Conservation (phyloP, 2,888 invertebrate species). For the Dysmachus trigonus region DNA sequence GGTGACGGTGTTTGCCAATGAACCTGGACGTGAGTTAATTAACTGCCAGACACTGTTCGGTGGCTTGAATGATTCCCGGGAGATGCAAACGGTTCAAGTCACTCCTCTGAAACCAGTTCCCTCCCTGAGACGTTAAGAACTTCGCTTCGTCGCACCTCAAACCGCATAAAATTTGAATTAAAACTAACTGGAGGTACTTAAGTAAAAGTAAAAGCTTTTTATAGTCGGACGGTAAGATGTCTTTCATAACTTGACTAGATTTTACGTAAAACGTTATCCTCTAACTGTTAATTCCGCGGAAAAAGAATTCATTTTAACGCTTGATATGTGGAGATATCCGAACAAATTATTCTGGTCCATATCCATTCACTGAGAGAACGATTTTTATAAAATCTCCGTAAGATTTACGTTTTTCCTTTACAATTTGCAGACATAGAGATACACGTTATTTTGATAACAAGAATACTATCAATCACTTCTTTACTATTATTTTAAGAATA, state of each 20-base stretch:
- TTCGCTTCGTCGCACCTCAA: neutral
- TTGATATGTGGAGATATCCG: neutral
- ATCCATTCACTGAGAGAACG: neutral
- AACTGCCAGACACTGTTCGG: conserved; percentile 36
- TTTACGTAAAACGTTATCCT: neutral
- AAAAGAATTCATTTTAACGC: neutral
- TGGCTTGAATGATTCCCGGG: neutral
- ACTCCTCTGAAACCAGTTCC: neutral
- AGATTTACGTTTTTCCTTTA: too few relatives aligned
- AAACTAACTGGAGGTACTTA: neutral
- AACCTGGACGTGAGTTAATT: conserved; percentile 43
- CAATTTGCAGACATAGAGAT: too few relatives aligned
- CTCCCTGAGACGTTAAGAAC: neutral
- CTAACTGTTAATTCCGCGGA: neutral
- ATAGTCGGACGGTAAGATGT: neutral
- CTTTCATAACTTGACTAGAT: neutral
- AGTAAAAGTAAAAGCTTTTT: neutral
- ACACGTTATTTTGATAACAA: too few relatives aligned
- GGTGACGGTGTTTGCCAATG: conserved; percentile 32
- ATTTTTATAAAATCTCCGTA: too few relatives aligned
- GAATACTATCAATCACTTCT: too few relatives aligned
- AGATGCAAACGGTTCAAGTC: neutral
- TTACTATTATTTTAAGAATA: too few relatives aligned
- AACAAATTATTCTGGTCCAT: neutral
- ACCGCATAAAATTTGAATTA: neutral